These are phyloP conservation scores for Sandelia bainsii DNA, from an alignment of 2,797 vertebrate genomes.

Conservation along the genomic window DNA sequence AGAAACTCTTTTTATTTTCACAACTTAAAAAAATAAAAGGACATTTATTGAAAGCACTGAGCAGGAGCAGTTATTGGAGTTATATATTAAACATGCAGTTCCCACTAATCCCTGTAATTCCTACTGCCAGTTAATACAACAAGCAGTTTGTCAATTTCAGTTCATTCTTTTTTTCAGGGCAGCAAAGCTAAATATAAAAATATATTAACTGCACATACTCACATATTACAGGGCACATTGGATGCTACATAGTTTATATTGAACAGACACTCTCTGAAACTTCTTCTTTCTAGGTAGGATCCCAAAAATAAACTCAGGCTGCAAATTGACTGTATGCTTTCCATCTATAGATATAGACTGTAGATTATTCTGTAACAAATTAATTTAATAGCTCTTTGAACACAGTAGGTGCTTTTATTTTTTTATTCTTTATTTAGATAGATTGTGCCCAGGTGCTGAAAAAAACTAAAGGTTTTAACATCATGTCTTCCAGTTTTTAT, in stretches of 20 bases:
- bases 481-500: too few relatives aligned
- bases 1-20: not conserved
- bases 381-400: too few relatives aligned
- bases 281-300: conserved; percentile 3
- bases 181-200: not conserved
- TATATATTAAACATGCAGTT: conserved; percentile 4
- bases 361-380: too few relatives aligned
- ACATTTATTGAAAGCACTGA: not conserved
- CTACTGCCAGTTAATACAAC: conserved; percentile 3
- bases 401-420: too few relatives aligned
- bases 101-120: conserved; percentile 8
- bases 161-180: not conserved
- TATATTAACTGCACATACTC: not conserved
- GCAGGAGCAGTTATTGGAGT: conserved; percentile 1
- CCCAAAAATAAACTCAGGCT: too few relatives aligned
- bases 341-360: too few relatives aligned
- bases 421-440: not conserved
- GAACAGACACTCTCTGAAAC: not conserved
- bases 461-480: too few relatives aligned
- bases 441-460: too few relatives aligned
- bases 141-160: conserved; percentile 11
- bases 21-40: not conserved
- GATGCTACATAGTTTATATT: not conserved
- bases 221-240: not conserved
- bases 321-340: too few relatives aligned